phyloP scores from a whole-genome alignment of 1,140 invertebrate species.

The Nymphalis io region DNA sequence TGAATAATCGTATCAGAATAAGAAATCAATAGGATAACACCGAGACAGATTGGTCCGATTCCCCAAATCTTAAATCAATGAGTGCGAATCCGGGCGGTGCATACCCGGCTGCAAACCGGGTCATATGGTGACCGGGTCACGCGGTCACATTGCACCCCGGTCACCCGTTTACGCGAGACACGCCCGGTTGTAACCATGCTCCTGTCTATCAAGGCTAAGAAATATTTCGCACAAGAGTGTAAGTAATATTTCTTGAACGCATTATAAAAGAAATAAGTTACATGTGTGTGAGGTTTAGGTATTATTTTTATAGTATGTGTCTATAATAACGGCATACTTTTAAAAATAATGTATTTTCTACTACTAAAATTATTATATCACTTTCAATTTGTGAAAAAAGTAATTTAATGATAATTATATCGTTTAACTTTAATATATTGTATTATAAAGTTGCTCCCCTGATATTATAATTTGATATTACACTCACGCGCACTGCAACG shows the following conservation, averaged over 20 bases:
- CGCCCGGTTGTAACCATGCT: conserved; percentile 42
- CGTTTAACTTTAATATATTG: too few relatives aligned
- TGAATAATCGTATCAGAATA: too few relatives aligned
- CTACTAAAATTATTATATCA: too few relatives aligned
- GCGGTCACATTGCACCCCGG: conserved; percentile 60
- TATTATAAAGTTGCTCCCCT: too few relatives aligned
- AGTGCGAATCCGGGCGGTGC: conserved; percentile 59
- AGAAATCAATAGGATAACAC: not conserved
- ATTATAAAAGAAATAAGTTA: not conserved
- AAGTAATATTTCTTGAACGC: not conserved
- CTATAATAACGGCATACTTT: too few relatives aligned
- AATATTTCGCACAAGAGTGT: not conserved
- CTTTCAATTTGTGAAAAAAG: too few relatives aligned
- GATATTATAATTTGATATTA: too few relatives aligned
- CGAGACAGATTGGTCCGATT: not conserved
- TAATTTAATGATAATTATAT: too few relatives aligned
- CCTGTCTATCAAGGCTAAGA: not conserved
- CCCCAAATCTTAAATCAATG: conserved; percentile 53
- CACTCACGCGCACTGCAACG: too few relatives aligned
- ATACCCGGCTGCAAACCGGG: conserved; percentile 61
- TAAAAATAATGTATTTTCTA: too few relatives aligned
- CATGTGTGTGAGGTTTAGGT: too few relatives aligned
- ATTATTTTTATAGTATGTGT: too few relatives aligned
- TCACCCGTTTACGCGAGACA: conserved; percentile 55
- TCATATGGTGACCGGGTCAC: conserved; percentile 67